Evolutionary conservation across 2,797 vertebrate species (phyloP).

Genomic region (Myotis findleyi): DNA sequence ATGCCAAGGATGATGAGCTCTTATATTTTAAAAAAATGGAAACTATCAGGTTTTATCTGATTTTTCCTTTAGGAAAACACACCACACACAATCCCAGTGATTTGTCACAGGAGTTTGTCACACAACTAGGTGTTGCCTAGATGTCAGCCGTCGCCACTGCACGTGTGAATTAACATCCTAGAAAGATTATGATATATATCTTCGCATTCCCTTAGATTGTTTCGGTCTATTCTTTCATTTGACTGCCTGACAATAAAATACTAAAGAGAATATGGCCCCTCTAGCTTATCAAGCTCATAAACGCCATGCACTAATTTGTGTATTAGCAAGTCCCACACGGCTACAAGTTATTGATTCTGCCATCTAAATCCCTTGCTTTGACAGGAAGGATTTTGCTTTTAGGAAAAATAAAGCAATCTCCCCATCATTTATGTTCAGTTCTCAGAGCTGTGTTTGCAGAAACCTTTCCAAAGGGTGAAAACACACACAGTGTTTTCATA

Average conservation of each 20-base stretch:
- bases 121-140: neutral
- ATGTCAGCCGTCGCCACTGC: neutral
- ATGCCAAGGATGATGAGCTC: neutral
- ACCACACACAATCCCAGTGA: neutral
- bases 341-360: constrained; percentile 87
- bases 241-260: constrained; percentile 79
- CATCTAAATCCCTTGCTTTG: constrained; percentile 85
- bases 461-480: constrained; percentile 75
- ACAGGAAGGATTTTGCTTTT: constrained; percentile 86
- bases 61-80: constrained; percentile 74
- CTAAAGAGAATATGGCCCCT: constrained; percentile 80
- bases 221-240: constrained; percentile 83
- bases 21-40: neutral
- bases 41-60: constrained; percentile 67
- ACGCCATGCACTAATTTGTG: constrained; percentile 85
- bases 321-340: constrained; percentile 86
- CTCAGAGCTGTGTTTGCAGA: constrained; percentile 77
- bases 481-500: constrained; percentile 48
- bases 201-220: constrained; percentile 83
- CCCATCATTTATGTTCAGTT: constrained; percentile 77
- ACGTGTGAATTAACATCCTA: constrained; percentile 56
- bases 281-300: constrained; percentile 84
- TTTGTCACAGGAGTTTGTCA: constrained; percentile 64
- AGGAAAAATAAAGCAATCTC: constrained; percentile 87
- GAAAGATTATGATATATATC: constrained; percentile 76